Conservation (phyloP, 2,113 vertebrate species). For the Nesoenas mayeri region DNA sequence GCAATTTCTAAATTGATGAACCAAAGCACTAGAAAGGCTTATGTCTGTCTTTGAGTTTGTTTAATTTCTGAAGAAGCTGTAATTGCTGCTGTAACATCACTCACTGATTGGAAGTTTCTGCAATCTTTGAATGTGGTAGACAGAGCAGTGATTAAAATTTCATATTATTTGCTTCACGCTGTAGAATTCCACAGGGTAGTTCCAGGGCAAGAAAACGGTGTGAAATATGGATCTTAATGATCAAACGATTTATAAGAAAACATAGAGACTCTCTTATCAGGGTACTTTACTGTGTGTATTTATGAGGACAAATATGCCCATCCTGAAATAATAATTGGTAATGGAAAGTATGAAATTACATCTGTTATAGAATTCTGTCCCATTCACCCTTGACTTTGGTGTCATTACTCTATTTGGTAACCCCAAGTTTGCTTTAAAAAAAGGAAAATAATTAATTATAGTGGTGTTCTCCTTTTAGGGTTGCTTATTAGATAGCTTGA, state of each 20-base stretch:
- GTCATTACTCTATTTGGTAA: neutral
- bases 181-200: neutral
- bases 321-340: neutral
- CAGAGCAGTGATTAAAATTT: neutral
- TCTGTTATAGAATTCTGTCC: neutral
- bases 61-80: neutral
- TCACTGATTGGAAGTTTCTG: neutral
- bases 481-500: neutral
- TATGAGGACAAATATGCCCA: neutral
- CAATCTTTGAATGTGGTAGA: neutral
- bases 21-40: neutral
- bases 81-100: neutral
- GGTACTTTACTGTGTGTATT: neutral
- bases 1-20: neutral
- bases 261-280: neutral
- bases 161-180: neutral
- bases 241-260: neutral
- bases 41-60: neutral
- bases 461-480: neutral
- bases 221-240: neutral
- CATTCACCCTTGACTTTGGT: neutral
- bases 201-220: neutral
- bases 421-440: neutral
- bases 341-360: neutral
- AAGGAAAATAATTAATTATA: neutral